Evolutionary conservation across 2,797 vertebrate genomes (phyloP).

Genomic region (Cuniculus paca): DNA sequence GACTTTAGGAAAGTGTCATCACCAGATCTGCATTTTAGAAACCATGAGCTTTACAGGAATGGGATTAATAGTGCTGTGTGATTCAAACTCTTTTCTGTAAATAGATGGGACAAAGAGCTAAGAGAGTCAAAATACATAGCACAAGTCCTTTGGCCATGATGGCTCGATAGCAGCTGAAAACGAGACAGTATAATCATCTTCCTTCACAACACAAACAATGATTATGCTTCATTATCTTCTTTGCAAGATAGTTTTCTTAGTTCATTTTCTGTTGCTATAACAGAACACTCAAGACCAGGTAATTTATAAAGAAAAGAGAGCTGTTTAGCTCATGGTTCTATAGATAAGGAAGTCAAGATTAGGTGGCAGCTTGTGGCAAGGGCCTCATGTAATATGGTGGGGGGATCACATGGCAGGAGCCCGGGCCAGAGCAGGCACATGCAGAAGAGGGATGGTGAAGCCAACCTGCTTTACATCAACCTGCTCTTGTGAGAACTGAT

Average conservation of each 20-base stretch:
- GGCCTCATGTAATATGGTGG: neutral
- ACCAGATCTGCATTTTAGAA: neutral
- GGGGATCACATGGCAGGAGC: neutral
- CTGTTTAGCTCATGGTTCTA: neutral
- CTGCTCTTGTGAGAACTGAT: neutral
- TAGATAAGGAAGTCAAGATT: neutral
- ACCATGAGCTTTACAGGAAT: neutral
- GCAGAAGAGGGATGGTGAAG: neutral
- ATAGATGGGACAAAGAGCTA: neutral
- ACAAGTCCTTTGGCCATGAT: neutral
- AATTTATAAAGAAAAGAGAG: neutral
- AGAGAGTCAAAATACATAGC: slow-evolving; percentile 29
- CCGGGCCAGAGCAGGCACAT: too few species aligned
- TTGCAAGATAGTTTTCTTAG: neutral
- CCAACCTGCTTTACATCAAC: neutral
- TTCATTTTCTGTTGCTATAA: neutral
- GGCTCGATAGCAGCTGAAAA: slow-evolving; percentile 7
- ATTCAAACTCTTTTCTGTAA: slow-evolving; percentile 30
- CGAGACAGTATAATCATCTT: neutral
- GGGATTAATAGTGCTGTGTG: neutral
- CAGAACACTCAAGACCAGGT: neutral
- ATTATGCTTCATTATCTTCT: slow-evolving; percentile 19
- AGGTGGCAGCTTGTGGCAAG: neutral
- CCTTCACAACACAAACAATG: slow-evolving; percentile 33
- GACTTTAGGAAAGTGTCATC: neutral